Evolutionary conservation across 2,113 vertebrate genomes (phyloP).

Genomic region (Ramphastos sulfuratus): DNA sequence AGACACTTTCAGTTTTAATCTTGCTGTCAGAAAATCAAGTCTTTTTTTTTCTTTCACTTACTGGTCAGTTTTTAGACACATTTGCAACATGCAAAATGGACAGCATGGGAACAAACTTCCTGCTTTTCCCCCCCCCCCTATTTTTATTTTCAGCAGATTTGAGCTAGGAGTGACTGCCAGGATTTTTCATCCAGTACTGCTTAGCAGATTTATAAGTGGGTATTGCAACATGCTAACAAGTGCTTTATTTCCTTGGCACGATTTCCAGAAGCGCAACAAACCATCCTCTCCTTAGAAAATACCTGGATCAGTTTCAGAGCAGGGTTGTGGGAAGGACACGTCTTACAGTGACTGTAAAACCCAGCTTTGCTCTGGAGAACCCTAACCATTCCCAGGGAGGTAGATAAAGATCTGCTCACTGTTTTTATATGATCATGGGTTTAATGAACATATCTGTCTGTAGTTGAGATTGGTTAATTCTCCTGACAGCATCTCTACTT

Average conservation of each 20-base stretch:
- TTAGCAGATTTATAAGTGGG: neutral
- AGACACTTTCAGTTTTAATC: neutral
- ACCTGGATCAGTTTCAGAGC: neutral
- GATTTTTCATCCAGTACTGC: neutral
- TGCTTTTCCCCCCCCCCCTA: no score
- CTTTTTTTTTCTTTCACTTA: neutral
- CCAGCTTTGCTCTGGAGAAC: neutral
- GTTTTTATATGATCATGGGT: neutral
- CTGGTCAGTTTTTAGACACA: neutral
- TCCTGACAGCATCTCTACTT: neutral
- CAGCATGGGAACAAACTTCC: neutral
- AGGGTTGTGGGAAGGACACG: neutral
- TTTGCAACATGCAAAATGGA: neutral
- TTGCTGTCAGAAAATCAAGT: neutral
- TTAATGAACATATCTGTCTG: neutral
- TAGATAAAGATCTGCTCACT: neutral
- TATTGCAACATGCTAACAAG: neutral
- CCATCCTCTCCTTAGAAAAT: neutral
- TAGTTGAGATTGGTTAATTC: neutral
- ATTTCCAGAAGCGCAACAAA: neutral
- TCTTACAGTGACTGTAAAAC: neutral
- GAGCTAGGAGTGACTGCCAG: neutral
- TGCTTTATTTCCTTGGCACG: neutral
- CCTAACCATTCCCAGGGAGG: neutral
- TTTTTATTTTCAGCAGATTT: slow-evolving; percentile 1